Conservation (phyloP, 53 echinoderm and acorn worm species). For the Temnopleurus reevesii region DNA sequence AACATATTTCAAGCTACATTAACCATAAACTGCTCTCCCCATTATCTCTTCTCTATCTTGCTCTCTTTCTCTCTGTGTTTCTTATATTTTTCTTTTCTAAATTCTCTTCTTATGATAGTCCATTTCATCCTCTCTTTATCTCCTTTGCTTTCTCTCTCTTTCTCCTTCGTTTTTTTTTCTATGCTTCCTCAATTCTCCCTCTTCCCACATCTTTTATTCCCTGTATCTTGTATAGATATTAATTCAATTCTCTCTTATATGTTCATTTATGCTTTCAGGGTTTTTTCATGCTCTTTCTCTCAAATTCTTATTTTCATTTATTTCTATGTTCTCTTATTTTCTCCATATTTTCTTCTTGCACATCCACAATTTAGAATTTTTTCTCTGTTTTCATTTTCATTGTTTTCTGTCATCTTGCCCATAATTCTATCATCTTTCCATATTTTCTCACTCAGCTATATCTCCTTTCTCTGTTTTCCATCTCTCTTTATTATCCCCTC, state of each 20-base stretch:
- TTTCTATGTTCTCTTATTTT: too few species aligned
- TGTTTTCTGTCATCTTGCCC: too few species aligned
- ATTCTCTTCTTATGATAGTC: not conserved
- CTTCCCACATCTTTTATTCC: not conserved
- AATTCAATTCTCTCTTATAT: too few species aligned
- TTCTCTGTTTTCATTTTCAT: too few species aligned
- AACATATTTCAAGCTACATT: slow-evolving; percentile 42
- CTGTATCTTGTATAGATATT: too few species aligned
- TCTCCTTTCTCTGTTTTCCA: not conserved
- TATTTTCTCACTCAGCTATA: too few species aligned
- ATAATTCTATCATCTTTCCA: too few species aligned
- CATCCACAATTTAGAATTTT: too few species aligned
- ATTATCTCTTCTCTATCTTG: not conserved
- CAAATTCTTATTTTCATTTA: not conserved
- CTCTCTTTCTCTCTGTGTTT: not conserved
- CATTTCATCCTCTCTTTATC: not conserved
- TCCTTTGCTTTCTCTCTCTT: not conserved
- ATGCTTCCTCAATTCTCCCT: not conserved
- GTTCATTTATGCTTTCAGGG: too few species aligned
- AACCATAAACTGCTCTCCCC: not conserved
- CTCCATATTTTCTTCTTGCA: too few species aligned
- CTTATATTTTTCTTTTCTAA: not conserved
- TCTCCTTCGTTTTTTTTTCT: not conserved
- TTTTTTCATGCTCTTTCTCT: too few species aligned
- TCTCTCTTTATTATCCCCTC: not conserved